Evolutionary conservation across 2,797 vertebrate genomes (phyloP).

Genomic region (Esox masquinongy): DNA sequence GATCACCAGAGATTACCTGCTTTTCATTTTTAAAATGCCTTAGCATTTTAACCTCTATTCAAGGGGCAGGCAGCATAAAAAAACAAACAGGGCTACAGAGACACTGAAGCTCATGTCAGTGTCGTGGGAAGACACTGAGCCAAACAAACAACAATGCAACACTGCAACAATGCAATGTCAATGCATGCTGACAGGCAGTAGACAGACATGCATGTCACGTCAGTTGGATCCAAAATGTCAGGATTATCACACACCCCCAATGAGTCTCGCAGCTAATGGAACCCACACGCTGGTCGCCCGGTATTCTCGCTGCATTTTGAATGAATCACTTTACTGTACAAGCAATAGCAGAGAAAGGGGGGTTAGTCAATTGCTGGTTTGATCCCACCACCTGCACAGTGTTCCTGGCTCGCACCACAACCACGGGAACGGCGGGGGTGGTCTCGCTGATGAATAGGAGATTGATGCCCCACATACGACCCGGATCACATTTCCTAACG

Average conservation of each 20-base stretch:
- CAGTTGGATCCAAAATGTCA: neutral
- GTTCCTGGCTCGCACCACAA: neutral
- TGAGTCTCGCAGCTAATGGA: neutral
- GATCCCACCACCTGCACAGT: neutral
- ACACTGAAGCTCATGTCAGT: constrained; percentile 5
- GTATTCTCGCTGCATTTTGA: neutral
- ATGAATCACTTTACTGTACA: neutral
- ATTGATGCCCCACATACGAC: neutral
- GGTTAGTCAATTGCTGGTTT: neutral
- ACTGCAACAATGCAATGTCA: neutral
- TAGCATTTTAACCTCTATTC: constrained; percentile 30
- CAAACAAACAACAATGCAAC: neutral
- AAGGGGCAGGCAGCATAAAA: constrained; percentile 17
- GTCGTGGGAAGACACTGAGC: neutral
- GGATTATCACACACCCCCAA: neutral
- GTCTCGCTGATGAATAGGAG: neutral
- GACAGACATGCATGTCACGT: neutral
- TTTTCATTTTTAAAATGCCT: constrained; percentile 41
- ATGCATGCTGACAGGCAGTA: neutral
- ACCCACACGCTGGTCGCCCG: neutral
- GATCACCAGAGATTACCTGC: constrained; percentile 48
- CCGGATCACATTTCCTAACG: constrained; percentile 2
- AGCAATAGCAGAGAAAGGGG: neutral
- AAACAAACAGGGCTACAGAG: constrained; percentile 20
- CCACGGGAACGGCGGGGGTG: neutral